Conservation (phyloP, 2,888 invertebrate genomes). For the Ellobium chinense region DNA sequence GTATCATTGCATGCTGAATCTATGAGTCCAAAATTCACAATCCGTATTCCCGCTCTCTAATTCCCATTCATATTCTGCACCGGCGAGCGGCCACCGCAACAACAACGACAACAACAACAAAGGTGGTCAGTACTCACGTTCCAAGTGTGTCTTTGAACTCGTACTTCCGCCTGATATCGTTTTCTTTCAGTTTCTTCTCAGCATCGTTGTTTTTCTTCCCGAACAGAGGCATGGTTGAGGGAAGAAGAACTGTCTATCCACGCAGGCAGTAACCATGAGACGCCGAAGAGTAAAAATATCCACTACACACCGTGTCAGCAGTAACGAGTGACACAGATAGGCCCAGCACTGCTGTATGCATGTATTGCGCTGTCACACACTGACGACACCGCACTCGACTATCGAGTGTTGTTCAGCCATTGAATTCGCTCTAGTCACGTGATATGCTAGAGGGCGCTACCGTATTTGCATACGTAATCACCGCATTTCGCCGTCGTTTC, state of each 20-base stretch:
- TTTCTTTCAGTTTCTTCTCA: constrained; percentile 68
- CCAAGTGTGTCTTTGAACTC: constrained; percentile 72
- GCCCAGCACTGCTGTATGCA: not conserved
- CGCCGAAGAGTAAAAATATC: not conserved
- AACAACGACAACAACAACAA: not conserved
- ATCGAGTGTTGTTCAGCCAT: constrained; percentile 6
- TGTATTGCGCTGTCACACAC: constrained; percentile 12
- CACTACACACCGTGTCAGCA: not conserved
- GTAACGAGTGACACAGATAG: not conserved
- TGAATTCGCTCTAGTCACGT: constrained; percentile 44
- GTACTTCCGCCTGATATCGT: constrained; percentile 68
- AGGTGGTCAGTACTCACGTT: constrained; percentile 73
- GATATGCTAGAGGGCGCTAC: constrained; percentile 47
- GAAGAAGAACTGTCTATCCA: constrained; percentile 12
- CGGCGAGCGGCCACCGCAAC: too few relatives aligned
- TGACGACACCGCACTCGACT: not conserved
- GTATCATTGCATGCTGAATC: too few relatives aligned
- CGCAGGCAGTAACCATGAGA: constrained; percentile 34
- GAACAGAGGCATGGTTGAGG: constrained; percentile 67
- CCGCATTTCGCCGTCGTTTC: not conserved
- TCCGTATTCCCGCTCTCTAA: too few relatives aligned
- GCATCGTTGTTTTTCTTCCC: constrained; percentile 67
- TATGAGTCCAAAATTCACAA: too few relatives aligned
- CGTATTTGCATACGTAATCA: constrained; percentile 47
- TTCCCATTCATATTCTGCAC: too few relatives aligned